These are phyloP conservation scores for Lagria hirta DNA, from an alignment of 2,888 invertebrate genomes.

Conservation along the genomic window DNA sequence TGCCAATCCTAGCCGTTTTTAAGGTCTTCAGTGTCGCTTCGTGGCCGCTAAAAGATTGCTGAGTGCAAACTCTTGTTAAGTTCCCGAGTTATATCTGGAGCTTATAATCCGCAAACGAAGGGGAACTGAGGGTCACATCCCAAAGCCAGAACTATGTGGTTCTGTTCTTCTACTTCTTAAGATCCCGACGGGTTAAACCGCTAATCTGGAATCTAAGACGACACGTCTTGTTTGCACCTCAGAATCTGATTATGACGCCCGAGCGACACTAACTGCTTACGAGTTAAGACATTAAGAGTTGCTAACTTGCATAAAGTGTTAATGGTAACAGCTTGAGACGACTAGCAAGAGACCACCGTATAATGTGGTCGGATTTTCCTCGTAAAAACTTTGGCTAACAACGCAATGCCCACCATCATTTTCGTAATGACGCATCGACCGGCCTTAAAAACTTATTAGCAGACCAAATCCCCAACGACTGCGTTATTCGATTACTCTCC, in stretches of 20 bases:
- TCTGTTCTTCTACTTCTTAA: constrained; percentile 18
- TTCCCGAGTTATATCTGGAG: constrained; percentile 48
- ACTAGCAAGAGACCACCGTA: constrained; percentile 32
- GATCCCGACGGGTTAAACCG: constrained; percentile 31
- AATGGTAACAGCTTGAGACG: constrained; percentile 38
- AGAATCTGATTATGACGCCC: constrained; percentile 33
- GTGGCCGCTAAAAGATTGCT: constrained; percentile 44
- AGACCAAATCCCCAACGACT: constrained; percentile 36
- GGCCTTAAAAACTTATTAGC: constrained; percentile 50
- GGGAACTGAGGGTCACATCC: constrained; percentile 35
- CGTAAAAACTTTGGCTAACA: constrained; percentile 28
- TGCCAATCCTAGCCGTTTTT: constrained; percentile 40
- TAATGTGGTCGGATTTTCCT: constrained; percentile 21
- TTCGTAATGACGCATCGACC: constrained; percentile 45
- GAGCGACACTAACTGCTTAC: constrained; percentile 40
- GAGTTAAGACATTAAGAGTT: too few relatives aligned
- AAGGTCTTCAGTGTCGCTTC: constrained; percentile 39
- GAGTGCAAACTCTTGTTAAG: constrained; percentile 52
- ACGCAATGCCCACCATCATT: constrained; percentile 36
- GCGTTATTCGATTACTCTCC: constrained; percentile 45
- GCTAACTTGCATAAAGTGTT: constrained; percentile 36
- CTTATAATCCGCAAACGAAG: constrained; percentile 48
- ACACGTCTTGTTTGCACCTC: constrained; percentile 42
- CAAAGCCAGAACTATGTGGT: constrained; percentile 22
- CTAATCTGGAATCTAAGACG: constrained; percentile 46